phyloP scores from a whole-genome alignment of 2,888 invertebrate genomes.

The Phortica okadai region DNA sequence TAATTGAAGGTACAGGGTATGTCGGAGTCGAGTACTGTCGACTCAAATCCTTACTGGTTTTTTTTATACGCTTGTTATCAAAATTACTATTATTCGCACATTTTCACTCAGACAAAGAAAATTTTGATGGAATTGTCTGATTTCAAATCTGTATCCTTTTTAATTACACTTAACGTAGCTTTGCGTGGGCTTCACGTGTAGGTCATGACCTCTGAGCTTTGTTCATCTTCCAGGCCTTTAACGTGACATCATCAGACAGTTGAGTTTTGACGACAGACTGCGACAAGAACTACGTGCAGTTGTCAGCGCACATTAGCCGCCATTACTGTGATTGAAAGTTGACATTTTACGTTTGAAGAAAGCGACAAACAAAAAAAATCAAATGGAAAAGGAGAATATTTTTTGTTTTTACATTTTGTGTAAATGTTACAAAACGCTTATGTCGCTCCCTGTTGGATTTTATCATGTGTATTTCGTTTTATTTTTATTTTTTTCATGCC shows the following conservation, averaged over 20 bases:
- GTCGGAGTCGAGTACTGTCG: too few relatives aligned
- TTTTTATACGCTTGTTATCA: too few relatives aligned
- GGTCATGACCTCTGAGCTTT: slow-evolving; percentile 10
- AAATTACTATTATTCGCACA: too few relatives aligned
- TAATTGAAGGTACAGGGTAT: too few relatives aligned
- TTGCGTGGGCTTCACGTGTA: background rate
- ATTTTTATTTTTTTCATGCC: background rate
- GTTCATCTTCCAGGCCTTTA: background rate
- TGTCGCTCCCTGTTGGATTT: background rate
- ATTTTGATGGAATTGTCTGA: background rate
- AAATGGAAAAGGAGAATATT: background rate
- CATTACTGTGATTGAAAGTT: slow-evolving; percentile 27
- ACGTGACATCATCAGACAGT: background rate
- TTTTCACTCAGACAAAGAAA: background rate
- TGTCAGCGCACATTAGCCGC: slow-evolving; percentile 18
- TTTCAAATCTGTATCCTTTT: background rate
- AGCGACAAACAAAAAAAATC: background rate
- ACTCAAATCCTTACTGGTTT: too few relatives aligned
- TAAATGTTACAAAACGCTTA: background rate
- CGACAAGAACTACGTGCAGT: background rate
- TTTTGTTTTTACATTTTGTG: too few relatives aligned
- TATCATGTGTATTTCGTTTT: background rate
- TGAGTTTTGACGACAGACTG: too few relatives aligned
- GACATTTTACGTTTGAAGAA: slow-evolving; percentile 9
- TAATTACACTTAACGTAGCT: background rate